Percentiles rank a stretch among this genome's conserved stretches.
Evolutionary conservation across 2,113 vertebrate genomes (phyloP).

Genomic region (Tympanuchus pallidicinctus): DNA sequence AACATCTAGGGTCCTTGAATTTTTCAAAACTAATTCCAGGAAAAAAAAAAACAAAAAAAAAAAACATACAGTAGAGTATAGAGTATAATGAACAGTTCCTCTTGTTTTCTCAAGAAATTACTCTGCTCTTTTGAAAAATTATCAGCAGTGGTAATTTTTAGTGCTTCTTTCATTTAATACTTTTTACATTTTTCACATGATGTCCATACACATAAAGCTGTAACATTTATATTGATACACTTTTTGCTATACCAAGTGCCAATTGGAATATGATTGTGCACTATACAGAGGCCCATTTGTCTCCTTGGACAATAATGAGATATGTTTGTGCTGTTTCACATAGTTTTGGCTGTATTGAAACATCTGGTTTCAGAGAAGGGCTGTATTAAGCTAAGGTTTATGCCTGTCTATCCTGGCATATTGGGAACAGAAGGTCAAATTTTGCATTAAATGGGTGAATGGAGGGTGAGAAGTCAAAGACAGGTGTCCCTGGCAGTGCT

Average conservation of each 20-base stretch:
- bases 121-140: slow-evolving; percentile 56
- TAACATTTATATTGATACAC: neutral
- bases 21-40: slow-evolving; percentile 45
- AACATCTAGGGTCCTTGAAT: slow-evolving; percentile 60
- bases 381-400: slow-evolving; percentile 21
- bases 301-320: slow-evolving; percentile 47
- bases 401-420: neutral
- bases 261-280: slow-evolving; percentile 44
- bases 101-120: slow-evolving; percentile 62
- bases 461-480: slow-evolving; percentile 43
- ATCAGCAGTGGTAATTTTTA: slow-evolving; percentile 26
- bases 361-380: slow-evolving; percentile 20
- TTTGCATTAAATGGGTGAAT: slow-evolving; percentile 60
- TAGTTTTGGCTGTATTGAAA: slow-evolving; percentile 29
- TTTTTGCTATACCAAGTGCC: slow-evolving; percentile 57
- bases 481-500: slow-evolving; percentile 60
- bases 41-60: neutral
- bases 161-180: slow-evolving; percentile 39
- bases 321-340: slow-evolving; percentile 59
- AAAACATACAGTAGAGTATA: neutral
- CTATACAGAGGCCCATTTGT: slow-evolving; percentile 43
- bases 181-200: slow-evolving; percentile 42
- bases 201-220: neutral
- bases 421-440: slow-evolving; percentile 37
- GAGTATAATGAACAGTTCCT: slow-evolving; percentile 43